Conservation (phyloP, 2,113 vertebrate species). For the Colaptes auratus region DNA sequence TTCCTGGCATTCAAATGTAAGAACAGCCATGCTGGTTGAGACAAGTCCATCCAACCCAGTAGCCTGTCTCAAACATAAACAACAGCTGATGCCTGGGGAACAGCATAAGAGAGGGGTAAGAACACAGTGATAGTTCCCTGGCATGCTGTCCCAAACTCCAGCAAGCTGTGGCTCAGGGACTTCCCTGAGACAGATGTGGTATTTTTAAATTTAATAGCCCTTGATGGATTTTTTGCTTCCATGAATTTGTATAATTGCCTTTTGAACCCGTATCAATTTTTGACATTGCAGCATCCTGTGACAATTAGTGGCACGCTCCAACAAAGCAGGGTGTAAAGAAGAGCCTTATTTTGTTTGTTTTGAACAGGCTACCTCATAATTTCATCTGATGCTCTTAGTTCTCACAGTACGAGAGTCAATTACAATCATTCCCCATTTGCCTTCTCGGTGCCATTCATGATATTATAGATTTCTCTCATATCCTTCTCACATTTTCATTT, state of each 20-base stretch:
- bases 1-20: conserved; percentile 49
- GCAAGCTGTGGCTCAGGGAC: conserved; percentile 69
- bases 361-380: conserved; percentile 48
- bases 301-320: conserved; percentile 53
- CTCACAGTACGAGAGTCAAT: conserved; percentile 45
- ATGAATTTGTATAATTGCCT: conserved; percentile 65
- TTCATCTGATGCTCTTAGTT: conserved; percentile 36
- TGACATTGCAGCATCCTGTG: conserved; percentile 59
- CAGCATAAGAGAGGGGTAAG: conserved; percentile 37
- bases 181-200: conserved; percentile 69
- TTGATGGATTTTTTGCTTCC: conserved; percentile 69
- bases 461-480: background rate
- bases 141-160: conserved; percentile 57
- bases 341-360: conserved; percentile 61
- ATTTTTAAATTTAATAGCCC: conserved; percentile 69
- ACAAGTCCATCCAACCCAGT: conserved; percentile 58
- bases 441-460: background rate
- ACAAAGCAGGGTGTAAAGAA: conserved; percentile 44
- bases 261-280: conserved; percentile 53
- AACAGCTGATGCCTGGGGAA: conserved; percentile 66
- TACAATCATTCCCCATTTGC: conserved; percentile 54
- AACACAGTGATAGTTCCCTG: conserved; percentile 37
- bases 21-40: conserved; percentile 52
- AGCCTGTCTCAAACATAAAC: conserved; percentile 53
- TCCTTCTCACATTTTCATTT: background rate